phyloP scores from a whole-genome alignment of 1,140 invertebrate genomes.

The Drosophila tristis region DNA sequence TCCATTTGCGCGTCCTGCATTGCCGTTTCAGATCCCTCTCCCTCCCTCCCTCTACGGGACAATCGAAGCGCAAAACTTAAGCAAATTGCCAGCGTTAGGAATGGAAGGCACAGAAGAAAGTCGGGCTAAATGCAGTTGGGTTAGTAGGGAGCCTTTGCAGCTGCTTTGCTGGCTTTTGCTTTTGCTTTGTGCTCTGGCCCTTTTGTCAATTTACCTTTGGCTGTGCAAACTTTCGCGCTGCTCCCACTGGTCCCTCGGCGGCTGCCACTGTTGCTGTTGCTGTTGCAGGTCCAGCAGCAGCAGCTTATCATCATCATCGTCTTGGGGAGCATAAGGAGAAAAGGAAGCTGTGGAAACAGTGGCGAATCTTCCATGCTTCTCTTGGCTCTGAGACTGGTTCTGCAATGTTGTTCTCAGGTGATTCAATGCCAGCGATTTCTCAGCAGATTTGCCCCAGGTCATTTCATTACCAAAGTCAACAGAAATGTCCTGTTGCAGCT shows the following conservation, averaged over 20 bases:
- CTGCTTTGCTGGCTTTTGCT: slow-evolving; percentile 10
- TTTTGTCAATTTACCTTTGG: slow-evolving; percentile 75
- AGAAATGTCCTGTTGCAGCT: slow-evolving; percentile 49
- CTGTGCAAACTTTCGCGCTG: slow-evolving; percentile 68
- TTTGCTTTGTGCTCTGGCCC: slow-evolving; percentile 30
- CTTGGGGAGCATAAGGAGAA: slow-evolving; percentile 32
- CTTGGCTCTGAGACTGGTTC: neutral
- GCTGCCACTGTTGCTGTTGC: slow-evolving; percentile 2
- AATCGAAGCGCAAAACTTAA: slow-evolving; percentile 36
- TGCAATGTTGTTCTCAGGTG: slow-evolving; percentile 47
- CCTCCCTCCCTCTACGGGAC: neutral
- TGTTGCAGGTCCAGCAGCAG: slow-evolving; percentile 32
- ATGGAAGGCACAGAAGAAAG: slow-evolving; percentile 11
- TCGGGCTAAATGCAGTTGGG: slow-evolving; percentile 50
- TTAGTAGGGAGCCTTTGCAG: slow-evolving; percentile 36
- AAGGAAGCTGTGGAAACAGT: neutral
- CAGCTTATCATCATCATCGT: slow-evolving; percentile 26
- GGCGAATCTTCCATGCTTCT: slow-evolving; percentile 36
- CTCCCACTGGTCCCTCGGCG: neutral
- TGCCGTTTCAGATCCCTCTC: too few relatives aligned
- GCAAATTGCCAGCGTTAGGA: slow-evolving; percentile 43
- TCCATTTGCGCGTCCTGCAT: too few relatives aligned
- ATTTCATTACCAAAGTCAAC: slow-evolving; percentile 81
- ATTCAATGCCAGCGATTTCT: slow-evolving; percentile 74
- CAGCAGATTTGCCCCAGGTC: slow-evolving; percentile 69